These are phyloP conservation scores for Acanthiza pusilla DNA, from an alignment of 2,797 vertebrate species.

Conservation along the genomic window DNA sequence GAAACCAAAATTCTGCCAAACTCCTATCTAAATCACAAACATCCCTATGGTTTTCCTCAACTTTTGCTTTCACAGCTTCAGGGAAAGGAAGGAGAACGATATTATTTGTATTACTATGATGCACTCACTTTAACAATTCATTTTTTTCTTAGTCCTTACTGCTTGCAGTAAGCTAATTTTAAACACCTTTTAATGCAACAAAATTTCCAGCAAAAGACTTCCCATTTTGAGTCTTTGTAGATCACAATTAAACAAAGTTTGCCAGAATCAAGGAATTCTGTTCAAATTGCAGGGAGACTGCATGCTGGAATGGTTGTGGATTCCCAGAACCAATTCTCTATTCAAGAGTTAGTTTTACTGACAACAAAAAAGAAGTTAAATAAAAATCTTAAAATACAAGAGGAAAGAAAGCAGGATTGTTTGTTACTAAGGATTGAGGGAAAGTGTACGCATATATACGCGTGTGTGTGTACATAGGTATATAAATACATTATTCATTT, in stretches of 20 bases:
- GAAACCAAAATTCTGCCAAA: not conserved
- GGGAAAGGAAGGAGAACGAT: not conserved
- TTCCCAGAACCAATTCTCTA: not conserved
- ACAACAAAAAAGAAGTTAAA: not conserved
- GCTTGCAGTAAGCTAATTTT: not conserved
- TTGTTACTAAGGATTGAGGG: not conserved
- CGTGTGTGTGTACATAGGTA: not conserved
- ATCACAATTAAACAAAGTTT: not conserved
- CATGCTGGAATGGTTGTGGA: not conserved
- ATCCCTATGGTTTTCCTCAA: not conserved
- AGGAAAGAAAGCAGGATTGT: not conserved
- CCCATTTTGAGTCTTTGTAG: not conserved
- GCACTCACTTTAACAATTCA: not conserved
- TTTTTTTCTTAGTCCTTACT: not conserved
- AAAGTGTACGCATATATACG: fast-evolving
- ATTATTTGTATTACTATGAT: not conserved
- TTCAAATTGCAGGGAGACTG: not conserved
- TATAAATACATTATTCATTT: not conserved
- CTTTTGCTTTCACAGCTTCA: not conserved
- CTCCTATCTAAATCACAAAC: not conserved
- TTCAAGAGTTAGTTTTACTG: not conserved
- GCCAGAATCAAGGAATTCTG: not conserved
- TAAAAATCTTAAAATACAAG: not conserved
- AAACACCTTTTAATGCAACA: not conserved
- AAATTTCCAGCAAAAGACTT: not conserved